Evolutionary conservation across 2,113 vertebrate species (phyloP).

Genomic region (Chelonoidis abingdonii): DNA sequence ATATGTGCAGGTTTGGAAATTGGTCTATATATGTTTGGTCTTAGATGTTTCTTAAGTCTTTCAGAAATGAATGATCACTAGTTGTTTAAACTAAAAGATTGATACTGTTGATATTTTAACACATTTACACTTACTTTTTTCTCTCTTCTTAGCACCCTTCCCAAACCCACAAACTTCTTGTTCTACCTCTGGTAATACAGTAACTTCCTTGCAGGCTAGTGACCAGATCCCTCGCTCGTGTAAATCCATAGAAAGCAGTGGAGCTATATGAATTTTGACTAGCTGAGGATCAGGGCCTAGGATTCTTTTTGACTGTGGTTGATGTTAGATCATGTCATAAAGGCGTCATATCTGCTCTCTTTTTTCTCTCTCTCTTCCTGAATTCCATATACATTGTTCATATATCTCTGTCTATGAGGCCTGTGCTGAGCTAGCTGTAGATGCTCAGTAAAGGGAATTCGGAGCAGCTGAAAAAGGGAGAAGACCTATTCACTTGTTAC

Average conservation of each 20-base stretch:
- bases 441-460: neutral
- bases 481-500: neutral
- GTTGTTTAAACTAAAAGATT: neutral
- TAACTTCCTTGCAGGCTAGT: neutral
- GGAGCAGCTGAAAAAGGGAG: neutral
- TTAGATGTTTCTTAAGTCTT: neutral
- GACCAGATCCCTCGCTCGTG: neutral
- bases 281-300: neutral
- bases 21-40: neutral
- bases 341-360: neutral
- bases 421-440: neutral
- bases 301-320: rapidly evolving
- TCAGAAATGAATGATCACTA: neutral
- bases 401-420: neutral
- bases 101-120: rapidly evolving
- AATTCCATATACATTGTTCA: neutral
- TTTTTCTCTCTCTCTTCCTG: neutral
- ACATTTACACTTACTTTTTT: neutral
- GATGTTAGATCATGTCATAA: neutral
- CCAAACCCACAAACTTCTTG: rapidly evolving
- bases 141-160: neutral
- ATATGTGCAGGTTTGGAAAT: neutral
- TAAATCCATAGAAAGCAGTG: neutral
- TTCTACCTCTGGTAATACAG: neutral
- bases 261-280: neutral